Base-by-base conservation (phyloP, 2,113 vertebrate genomes). In the Macaca nemestrina region DNA sequence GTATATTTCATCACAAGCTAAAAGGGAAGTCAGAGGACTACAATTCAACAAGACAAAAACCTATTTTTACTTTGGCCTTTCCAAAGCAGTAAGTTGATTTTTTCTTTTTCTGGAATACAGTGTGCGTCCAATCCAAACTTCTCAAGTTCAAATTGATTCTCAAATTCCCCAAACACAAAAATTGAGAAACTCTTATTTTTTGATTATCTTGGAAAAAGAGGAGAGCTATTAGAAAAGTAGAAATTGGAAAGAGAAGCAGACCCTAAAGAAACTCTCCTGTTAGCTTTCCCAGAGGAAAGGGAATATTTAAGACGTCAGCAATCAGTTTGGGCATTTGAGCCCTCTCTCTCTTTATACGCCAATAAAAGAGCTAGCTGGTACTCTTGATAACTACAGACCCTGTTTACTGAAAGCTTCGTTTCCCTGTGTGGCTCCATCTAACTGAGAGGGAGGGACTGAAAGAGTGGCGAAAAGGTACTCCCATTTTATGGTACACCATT, bases 141-240 rank as follows among this genome's bases (percentile, higher is more conserved):
- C 35, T 93, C 30, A 87, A 82, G 79, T 8, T 88, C n/a, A 79
- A 93, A 82, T 45, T 96, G 43, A 55, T 84, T 96, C 32, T 91
- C 48, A 35, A 68, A 93, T 88, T 92, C 17, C 3, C 27, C 57
- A 93, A 89, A 72, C 89, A 78, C 48, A 78, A 59, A 80, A 88
- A 48, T 70, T 67, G 93, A 88, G 68, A 64, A 67, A 88, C 38
- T 76, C 38, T 50, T 88, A 32, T 57, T 94, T 64, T 23, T 81
- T 80, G 27, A 61, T 82, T 88, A 80, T 85, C 52, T 87, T 88
- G 80, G 52, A 48, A 90, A 95, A 30, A 61, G 92, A 73, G 10
- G 35, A 4, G 23, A 78, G 67, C n/a, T 88, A 45, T 88, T 96
- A 78, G 80, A 35, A 80, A 43, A 75, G 27, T 73, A 80, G 38